Conservation (phyloP, 2,888 invertebrate species). For the Idaea biselata region DNA sequence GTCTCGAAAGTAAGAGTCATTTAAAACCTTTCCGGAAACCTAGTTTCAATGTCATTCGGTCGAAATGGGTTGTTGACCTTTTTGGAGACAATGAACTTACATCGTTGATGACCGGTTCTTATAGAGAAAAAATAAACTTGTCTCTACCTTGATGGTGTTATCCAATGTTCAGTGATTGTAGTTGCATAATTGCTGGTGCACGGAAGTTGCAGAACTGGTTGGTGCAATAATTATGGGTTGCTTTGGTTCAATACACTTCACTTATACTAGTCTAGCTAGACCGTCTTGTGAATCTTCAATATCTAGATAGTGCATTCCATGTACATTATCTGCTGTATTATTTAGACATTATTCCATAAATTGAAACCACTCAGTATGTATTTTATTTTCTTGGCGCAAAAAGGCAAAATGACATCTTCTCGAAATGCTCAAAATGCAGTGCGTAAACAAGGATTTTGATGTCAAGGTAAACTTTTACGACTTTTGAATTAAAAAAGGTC, state of each 20-base stretch:
- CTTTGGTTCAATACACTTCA: not conserved
- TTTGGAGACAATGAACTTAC: conserved; percentile 59
- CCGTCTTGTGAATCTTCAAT: not conserved
- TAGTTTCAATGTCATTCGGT: conserved; percentile 33
- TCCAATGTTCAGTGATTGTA: conserved; percentile 28
- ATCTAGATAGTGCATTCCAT: not conserved
- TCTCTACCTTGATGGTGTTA: conserved; percentile 26
- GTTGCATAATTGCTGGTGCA: conserved; percentile 40
- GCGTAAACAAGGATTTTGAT: not conserved
- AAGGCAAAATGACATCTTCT: not conserved
- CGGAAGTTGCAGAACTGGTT: conserved; percentile 26
- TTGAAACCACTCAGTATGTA: not conserved
- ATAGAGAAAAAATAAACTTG: conserved; percentile 35
- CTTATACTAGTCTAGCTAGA: not conserved
- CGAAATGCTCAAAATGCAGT: not conserved
- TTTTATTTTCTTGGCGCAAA: not conserved
- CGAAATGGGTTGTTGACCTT: conserved; percentile 57
- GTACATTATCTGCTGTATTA: too few relatives aligned
- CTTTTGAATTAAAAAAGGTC: not conserved
- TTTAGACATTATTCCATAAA: not conserved
- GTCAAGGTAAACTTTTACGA: not conserved
- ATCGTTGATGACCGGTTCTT: conserved; percentile 50
- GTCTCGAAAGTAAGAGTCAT: conserved; percentile 43
- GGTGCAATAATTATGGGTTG: conserved; percentile 9
- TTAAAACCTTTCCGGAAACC: conserved; percentile 35